These are phyloP conservation scores for Xiphias gladius DNA, from an alignment of 2,113 vertebrate species.

Conservation along the genomic window DNA sequence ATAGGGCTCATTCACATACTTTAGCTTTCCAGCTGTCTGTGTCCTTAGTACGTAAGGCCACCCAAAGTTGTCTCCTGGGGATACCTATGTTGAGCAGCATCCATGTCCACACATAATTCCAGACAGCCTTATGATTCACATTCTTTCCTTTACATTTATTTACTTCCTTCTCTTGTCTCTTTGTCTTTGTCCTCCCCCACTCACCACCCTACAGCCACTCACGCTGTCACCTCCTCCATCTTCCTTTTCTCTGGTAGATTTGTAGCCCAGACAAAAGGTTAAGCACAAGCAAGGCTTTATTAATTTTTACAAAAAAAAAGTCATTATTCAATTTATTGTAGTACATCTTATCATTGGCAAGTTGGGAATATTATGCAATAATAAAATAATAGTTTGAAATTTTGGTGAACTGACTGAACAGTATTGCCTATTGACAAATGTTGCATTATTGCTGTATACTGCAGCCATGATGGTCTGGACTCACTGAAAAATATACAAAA, in stretches of 20 bases:
- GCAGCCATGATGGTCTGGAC: neutral
- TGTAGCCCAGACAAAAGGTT: neutral
- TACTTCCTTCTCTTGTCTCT: conserved; percentile 19
- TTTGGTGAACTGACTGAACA: neutral
- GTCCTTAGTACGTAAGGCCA: conserved; percentile 24
- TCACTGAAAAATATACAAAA: neutral
- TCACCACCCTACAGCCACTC: neutral
- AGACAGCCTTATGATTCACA: conserved; percentile 29
- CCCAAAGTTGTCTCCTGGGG: conserved; percentile 53
- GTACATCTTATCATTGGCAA: too few relatives aligned
- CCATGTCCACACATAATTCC: conserved; percentile 33
- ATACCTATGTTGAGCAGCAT: conserved; percentile 29
- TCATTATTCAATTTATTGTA: neutral
- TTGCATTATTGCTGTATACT: neutral
- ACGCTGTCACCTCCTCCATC: conserved; percentile 4
- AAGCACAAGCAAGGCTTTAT: neutral
- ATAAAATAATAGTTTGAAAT: neutral
- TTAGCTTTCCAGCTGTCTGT: conserved; percentile 32
- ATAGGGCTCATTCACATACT: conserved; percentile 40
- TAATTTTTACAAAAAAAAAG: neutral
- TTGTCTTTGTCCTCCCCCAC: neutral
- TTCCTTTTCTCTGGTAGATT: neutral
- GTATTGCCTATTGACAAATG: neutral
- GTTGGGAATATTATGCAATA: neutral
- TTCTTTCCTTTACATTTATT: conserved; percentile 32